These are phyloP conservation scores for Girardinus metallicus DNA, from an alignment of 2,797 vertebrate genomes.

Conservation along the genomic window DNA sequence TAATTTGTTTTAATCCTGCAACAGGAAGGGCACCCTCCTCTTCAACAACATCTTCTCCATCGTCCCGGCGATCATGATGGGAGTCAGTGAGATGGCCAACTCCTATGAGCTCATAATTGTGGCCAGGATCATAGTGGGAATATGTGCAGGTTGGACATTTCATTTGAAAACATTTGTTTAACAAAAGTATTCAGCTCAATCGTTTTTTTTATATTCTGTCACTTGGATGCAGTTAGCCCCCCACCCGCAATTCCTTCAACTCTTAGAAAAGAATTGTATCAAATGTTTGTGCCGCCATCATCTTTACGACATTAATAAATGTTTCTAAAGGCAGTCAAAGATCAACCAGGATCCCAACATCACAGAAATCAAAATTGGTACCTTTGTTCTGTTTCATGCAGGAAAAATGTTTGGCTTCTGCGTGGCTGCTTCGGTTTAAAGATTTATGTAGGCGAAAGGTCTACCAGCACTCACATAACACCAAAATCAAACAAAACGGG, in stretches of 20 bases:
- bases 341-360: not conserved
- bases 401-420: not conserved
- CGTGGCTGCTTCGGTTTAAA: not conserved
- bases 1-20: not conserved
- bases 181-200: not conserved
- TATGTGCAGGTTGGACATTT: constrained; percentile 87
- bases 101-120: constrained; percentile 93
- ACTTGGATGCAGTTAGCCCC: not conserved
- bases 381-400: not conserved
- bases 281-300: not conserved
- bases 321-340: not conserved
- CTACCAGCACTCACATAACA: not conserved
- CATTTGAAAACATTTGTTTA: not conserved
- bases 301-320: not conserved
- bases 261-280: not conserved
- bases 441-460: not conserved
- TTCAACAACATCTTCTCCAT: constrained; percentile 97
- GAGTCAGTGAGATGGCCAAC: constrained; percentile 81
- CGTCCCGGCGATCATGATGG: constrained; percentile 91
- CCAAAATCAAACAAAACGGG: not conserved
- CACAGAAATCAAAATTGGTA: not conserved
- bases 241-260: not conserved
- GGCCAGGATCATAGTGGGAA: constrained; percentile 87
- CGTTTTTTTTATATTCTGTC: not conserved
- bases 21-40: constrained; percentile 92